Conservation (phyloP, 64 coral and sea anemone species). For the Montipora sp. region DNA sequence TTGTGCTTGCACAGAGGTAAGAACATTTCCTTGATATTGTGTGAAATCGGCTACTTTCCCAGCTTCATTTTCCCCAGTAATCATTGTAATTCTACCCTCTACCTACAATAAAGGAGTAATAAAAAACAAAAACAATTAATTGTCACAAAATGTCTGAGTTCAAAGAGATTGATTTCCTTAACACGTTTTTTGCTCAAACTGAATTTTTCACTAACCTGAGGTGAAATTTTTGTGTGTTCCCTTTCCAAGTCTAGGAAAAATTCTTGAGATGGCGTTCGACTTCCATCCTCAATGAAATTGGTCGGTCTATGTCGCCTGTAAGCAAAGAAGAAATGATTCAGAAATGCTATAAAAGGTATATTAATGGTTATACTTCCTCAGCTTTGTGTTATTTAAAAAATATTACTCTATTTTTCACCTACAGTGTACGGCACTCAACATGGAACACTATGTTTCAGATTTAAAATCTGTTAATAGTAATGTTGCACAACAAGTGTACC, state of each 20-base stretch:
- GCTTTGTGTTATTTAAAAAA: too few species aligned
- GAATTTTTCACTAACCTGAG: neutral
- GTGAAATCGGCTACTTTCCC: neutral
- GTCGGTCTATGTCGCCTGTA: slow-evolving; percentile 22
- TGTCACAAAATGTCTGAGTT: neutral
- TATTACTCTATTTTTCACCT: too few species aligned
- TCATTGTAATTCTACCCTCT: slow-evolving; percentile 79
- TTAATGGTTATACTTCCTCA: neutral
- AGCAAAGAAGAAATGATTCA: neutral
- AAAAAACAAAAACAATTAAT: neutral
- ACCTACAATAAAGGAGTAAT: slow-evolving; percentile 45
- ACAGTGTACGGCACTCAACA: too few species aligned
- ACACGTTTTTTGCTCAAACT: too few species aligned
- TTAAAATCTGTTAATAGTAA: too few species aligned
- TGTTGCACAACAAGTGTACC: too few species aligned
- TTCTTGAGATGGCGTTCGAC: neutral
- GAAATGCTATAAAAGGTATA: neutral
- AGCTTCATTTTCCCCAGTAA: neutral
- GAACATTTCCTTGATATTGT: neutral
- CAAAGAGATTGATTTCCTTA: neutral
- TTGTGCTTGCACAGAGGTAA: neutral
- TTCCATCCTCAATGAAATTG: neutral
- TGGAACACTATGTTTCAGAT: too few species aligned
- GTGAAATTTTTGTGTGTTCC: slow-evolving; percentile 32
- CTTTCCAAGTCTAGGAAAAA: slow-evolving; percentile 19